A percentile compares a stretch with the other conserved stretches of the same genome.
Conservation (phyloP, 2,113 vertebrate species). For the Rhea pennata region DNA sequence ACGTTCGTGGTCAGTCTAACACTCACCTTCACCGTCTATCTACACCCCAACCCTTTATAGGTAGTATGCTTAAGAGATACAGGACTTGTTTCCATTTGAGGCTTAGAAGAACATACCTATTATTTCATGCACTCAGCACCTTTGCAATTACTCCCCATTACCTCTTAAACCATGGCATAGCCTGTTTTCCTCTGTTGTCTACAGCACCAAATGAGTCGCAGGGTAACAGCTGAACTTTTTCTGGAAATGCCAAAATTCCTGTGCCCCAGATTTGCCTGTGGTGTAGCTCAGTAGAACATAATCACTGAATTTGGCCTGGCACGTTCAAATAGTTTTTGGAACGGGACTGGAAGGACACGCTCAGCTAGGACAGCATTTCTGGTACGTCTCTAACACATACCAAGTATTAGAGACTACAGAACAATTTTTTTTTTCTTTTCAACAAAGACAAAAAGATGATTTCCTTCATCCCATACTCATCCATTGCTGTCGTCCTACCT, state of each 20-base stretch:
- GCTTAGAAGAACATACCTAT: not conserved
- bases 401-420: not conserved
- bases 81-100: not conserved
- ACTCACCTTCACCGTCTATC: not conserved
- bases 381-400: too few species aligned
- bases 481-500: not conserved
- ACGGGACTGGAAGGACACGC: not conserved
- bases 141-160: not conserved
- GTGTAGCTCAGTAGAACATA: not conserved
- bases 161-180: not conserved
- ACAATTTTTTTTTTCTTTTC: not conserved
- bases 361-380: not conserved
- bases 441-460: not conserved
- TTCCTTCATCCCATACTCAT: not conserved
- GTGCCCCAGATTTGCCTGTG: not conserved
- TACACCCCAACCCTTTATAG: not conserved
- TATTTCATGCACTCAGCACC: not conserved
- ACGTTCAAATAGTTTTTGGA: not conserved
- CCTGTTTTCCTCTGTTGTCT: not conserved
- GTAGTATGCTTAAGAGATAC: not conserved
- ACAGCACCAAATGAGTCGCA: accelerated
- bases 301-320: not conserved
- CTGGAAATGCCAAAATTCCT: slow-evolving; percentile 1
- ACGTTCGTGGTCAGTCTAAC: not conserved
- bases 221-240: not conserved